Percentiles rank a stretch among this genome's conserved stretches.
Evolutionary conservation across 2,888 invertebrate genomes (phyloP).

Genomic region (Rugalucina vietnamica): DNA sequence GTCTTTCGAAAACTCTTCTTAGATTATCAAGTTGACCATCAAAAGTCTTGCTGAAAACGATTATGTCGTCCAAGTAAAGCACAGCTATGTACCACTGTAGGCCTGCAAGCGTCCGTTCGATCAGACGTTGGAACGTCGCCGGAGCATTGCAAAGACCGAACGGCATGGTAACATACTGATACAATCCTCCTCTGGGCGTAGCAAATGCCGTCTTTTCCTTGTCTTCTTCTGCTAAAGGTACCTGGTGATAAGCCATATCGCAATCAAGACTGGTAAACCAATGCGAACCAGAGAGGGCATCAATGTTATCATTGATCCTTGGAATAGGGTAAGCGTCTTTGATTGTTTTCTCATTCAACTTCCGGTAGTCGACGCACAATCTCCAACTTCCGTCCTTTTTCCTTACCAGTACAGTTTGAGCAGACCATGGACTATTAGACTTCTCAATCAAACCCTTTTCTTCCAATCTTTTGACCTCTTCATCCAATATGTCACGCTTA

Average conservation of each 20-base stretch:
- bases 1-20: slow-evolving; percentile 38
- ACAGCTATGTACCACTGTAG: slow-evolving; percentile 58
- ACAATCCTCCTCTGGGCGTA: slow-evolving; percentile 20
- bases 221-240: slow-evolving; percentile 2
- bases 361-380: slow-evolving; percentile 25
- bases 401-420: slow-evolving; percentile 14
- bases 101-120: slow-evolving; percentile 24
- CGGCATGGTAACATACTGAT: slow-evolving; percentile 22
- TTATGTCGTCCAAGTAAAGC: slow-evolving; percentile 62
- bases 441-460: slow-evolving; percentile 34
- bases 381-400: slow-evolving; percentile 33
- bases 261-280: slow-evolving; percentile 34
- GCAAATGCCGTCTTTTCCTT: slow-evolving; percentile 38
- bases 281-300: slow-evolving; percentile 20
- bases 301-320: slow-evolving; percentile 5
- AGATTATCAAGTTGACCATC: slow-evolving; percentile 52
- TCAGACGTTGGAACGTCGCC: slow-evolving; percentile 20
- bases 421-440: slow-evolving; percentile 12
- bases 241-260: slow-evolving; percentile 35
- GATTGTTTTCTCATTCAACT: slow-evolving; percentile 7
- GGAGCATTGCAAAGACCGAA: background rate
- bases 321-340: slow-evolving; percentile 32
- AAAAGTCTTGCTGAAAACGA: slow-evolving; percentile 48
- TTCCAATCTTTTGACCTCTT: slow-evolving; percentile 34
- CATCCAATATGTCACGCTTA: slow-evolving; percentile 25